Conservation (phyloP, 2,113 vertebrate genomes). For the Melanostigma gelatinosum region DNA sequence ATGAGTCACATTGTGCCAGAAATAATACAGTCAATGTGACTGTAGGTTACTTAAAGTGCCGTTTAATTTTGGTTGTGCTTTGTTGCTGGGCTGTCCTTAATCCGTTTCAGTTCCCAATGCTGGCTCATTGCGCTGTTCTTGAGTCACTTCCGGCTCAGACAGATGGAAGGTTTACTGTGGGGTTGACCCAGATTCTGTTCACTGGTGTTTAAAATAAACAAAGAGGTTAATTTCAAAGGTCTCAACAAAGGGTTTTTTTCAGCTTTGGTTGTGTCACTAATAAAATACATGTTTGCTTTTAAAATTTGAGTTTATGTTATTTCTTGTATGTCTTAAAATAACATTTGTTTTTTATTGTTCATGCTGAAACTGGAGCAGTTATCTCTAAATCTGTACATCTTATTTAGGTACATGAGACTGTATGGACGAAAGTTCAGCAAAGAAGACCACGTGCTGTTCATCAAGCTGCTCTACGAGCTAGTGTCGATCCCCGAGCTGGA, state of each 20-base stretch:
- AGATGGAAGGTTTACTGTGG: conserved; percentile 70
- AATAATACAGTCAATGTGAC: background rate
- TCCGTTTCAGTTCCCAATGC: conserved; percentile 59
- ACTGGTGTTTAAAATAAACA: conserved; percentile 40
- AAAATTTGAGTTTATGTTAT: background rate
- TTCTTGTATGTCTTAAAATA: background rate
- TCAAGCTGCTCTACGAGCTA: conserved; percentile 95
- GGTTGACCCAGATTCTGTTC: conserved; percentile 74
- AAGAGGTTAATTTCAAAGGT: background rate
- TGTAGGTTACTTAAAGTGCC: conserved; percentile 10
- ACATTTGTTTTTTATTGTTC: background rate
- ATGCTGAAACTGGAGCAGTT: background rate
- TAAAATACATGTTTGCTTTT: background rate
- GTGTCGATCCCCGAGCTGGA: conserved; percentile 94
- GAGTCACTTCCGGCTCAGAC: conserved; percentile 69
- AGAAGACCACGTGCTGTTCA: conserved; percentile 97
- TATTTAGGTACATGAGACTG: conserved; percentile 91
- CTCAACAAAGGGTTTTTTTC: background rate
- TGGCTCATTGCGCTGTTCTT: conserved; percentile 56
- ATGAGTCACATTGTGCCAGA: background rate
- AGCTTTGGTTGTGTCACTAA: background rate
- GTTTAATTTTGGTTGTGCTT: conserved; percentile 49
- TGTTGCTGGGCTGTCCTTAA: conserved; percentile 56
- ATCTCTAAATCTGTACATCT: conserved; percentile 17
- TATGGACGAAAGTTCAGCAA: conserved; percentile 99